Percentiles rank a stretch among this genome's conserved stretches.
phyloP scores from a whole-genome alignment of 2,888 invertebrate species.

The Acanthacorydalis orientalis region DNA sequence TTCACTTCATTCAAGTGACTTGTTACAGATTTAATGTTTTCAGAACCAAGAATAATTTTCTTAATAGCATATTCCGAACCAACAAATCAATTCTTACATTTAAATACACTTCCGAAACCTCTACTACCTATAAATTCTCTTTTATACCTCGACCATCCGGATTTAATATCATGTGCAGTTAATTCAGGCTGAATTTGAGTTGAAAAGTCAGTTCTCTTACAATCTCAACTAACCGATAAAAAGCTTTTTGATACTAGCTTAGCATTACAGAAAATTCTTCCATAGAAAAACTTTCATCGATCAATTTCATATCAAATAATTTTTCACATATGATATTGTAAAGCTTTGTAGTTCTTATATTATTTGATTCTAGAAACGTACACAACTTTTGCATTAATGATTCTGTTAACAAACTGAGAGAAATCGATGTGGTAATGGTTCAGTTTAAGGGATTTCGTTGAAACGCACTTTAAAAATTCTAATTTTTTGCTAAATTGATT shows the following conservation, averaged over 20 bases:
- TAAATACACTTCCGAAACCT: constrained; percentile 62
- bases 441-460: too few relatives aligned
- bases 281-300: constrained; percentile 51
- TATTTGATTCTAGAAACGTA: constrained; percentile 42
- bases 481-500: too few relatives aligned
- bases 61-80: constrained; percentile 66
- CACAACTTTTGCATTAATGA: constrained; percentile 54
- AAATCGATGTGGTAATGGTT: too few relatives aligned
- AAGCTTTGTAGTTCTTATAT: constrained; percentile 34
- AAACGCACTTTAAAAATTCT: too few relatives aligned
- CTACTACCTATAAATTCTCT: constrained; percentile 55
- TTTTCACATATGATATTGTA: constrained; percentile 52
- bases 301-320: constrained; percentile 47
- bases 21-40: constrained; percentile 43
- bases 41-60: constrained; percentile 49
- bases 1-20: constrained; percentile 60
- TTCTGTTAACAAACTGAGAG: constrained; percentile 50
- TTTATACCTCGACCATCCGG: constrained; percentile 47
- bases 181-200: constrained; percentile 31
- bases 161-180: constrained; percentile 15
- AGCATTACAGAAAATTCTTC: constrained; percentile 53
- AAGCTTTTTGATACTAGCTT: constrained; percentile 46
- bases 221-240: constrained; percentile 43
- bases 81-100: constrained; percentile 57
- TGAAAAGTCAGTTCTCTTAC: constrained; percentile 37